These are phyloP conservation scores for Myotis yumanensis DNA, from an alignment of 2,113 vertebrate genomes.

Conservation along the genomic window DNA sequence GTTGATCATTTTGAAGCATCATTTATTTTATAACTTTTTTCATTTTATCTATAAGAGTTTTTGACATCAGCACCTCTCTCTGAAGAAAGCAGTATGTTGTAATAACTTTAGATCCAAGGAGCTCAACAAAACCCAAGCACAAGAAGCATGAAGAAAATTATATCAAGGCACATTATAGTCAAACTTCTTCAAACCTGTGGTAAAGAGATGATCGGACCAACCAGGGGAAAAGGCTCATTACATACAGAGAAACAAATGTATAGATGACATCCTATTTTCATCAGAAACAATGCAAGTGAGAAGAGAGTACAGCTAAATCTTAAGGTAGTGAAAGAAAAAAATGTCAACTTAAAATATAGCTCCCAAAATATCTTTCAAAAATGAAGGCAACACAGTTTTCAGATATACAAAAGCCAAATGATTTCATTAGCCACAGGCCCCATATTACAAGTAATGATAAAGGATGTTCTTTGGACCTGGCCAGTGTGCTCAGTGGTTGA, in stretches of 20 bases:
- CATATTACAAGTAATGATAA: neutral
- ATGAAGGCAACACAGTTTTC: slow-evolving; percentile 13
- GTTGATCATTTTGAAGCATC: neutral
- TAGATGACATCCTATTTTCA: neutral
- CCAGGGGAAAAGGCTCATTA: neutral
- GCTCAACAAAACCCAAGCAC: neutral
- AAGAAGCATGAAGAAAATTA: neutral
- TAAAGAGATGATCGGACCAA: neutral
- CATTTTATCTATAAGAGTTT: neutral
- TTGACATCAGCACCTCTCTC: neutral
- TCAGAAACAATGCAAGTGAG: neutral
- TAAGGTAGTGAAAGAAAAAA: neutral
- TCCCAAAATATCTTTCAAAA: neutral
- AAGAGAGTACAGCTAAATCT: neutral
- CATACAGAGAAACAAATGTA: neutral
- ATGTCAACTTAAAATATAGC: neutral
- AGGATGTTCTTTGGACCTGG: neutral
- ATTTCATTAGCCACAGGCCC: neutral
- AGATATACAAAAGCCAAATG: neutral
- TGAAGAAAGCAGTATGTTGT: slow-evolving; percentile 2
- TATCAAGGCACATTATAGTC: neutral
- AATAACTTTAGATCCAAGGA: slow-evolving; percentile 27
- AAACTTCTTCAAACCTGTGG: neutral
- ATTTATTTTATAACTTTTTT: neutral
- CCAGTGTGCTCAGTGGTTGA: too few relatives aligned